Evolutionary conservation across 2,113 vertebrate species (phyloP), one percentile per base, ranked within the genome.

Genomic region (Centropus unirufus): DNA sequence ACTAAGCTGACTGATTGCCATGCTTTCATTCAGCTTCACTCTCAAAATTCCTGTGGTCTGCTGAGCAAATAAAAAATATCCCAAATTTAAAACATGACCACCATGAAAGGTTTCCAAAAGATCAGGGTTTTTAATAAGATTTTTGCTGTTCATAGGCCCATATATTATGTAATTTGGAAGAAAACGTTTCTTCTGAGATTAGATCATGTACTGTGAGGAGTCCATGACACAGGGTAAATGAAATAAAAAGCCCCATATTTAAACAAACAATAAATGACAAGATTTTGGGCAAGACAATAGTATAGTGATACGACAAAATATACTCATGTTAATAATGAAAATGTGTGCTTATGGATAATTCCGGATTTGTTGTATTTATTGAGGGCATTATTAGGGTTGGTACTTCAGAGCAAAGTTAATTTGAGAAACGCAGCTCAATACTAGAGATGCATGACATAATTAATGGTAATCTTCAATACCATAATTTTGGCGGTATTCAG

Each of bases 11-110:
- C 80, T 83, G 16, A 87, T 57, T 77, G 95, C 93, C 92, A 80
- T 94, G 90, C 82, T 79, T 95, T 96, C 95, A 91, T 95, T 95
- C 93, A 93, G 85, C 92, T 93, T 87, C 92, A 49, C 85, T 74
- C 92, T 52, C 4, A 27, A 42, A 72, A 95, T 96, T 96, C 92
- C 85, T 96, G 89, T 88, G 94, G 93, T 77, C 88, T 93, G 82
- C 64, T 83, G 75, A 81, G 94, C 82, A 96, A 96, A 97, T 67
- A 95, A 74, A 88, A 96, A 90, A 86, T 77, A 96, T 93, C 93
- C 90, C 90, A 96, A 94, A 95, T 96, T 93, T 96, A 93, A 96
- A 95, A 95, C 90, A 94, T 94, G 93, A 91, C 91, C 91, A 85
- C 87, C 72, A 81, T 64, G 91, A 94, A 87, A 94, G 47, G 21